A percentile compares a stretch with the other conserved stretches of the same genome.
phyloP scores from a whole-genome alignment of 1,140 invertebrate species.

The Palaemon carinicauda region DNA sequence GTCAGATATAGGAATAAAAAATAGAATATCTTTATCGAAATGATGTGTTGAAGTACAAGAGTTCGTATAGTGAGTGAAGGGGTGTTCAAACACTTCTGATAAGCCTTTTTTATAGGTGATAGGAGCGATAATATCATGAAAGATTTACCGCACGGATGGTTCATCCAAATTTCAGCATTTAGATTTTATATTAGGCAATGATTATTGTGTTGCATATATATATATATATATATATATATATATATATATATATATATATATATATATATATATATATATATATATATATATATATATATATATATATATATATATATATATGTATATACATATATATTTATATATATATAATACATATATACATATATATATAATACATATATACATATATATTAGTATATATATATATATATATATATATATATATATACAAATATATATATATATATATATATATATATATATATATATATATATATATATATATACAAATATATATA shows the following conservation, averaged over 20 bases:
- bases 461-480: background rate
- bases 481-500: background rate
- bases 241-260: background rate
- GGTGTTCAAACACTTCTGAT: no score
- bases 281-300: background rate
- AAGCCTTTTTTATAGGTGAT: no score
- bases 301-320: background rate
- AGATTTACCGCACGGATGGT: no score
- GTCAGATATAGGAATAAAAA: no score
- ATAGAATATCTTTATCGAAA: no score
- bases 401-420: background rate
- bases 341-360: background rate
- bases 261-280: background rate
- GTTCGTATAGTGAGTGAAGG: no score
- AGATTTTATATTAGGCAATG: no score
- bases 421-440: background rate
- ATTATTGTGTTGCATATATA: background rate
- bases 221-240: background rate
- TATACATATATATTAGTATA: background rate
- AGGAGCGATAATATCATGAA: no score
- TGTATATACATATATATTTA: background rate
- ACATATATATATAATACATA: background rate
- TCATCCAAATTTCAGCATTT: no score
- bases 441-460: background rate
- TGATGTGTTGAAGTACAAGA: no score